Conservation (phyloP, 2,888 invertebrate species). For the Polyommatus iphigenia region DNA sequence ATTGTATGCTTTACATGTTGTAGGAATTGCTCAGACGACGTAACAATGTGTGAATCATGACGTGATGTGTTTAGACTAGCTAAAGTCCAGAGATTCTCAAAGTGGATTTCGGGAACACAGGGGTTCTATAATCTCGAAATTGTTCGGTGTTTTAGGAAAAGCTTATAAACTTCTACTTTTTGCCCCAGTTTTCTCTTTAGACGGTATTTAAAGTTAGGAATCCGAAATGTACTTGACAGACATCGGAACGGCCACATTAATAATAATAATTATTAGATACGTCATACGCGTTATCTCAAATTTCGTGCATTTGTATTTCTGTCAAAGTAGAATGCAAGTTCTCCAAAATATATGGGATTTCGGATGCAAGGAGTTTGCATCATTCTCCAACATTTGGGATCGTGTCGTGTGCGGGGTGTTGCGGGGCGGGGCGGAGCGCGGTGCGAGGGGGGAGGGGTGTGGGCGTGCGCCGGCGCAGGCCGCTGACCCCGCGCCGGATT, state of each 20-base stretch:
- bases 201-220: too few relatives aligned
- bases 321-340: not conserved
- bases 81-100: not conserved
- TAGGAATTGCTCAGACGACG: not conserved
- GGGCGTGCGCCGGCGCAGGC: constrained; percentile 41
- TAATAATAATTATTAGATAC: too few relatives aligned
- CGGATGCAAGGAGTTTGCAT: constrained; percentile 5
- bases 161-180: too few relatives aligned
- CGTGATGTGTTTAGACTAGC: not conserved
- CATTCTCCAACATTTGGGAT: constrained; percentile 15
- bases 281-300: too few relatives aligned
- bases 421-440: not conserved
- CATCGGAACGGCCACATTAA: too few relatives aligned
- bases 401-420: constrained; percentile 7
- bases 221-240: too few relatives aligned
- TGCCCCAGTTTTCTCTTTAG: too few relatives aligned
- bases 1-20: too few relatives aligned
- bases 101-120: not conserved
- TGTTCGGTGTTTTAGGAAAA: too few relatives aligned
- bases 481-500: constrained; percentile 68
- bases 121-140: too few relatives aligned
- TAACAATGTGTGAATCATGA: not conserved
- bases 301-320: too few relatives aligned
- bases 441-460: constrained; percentile 42
- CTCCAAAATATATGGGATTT: not conserved